Conservation (phyloP, 2,888 invertebrate genomes). For the Adelphocoris suturalis region DNA sequence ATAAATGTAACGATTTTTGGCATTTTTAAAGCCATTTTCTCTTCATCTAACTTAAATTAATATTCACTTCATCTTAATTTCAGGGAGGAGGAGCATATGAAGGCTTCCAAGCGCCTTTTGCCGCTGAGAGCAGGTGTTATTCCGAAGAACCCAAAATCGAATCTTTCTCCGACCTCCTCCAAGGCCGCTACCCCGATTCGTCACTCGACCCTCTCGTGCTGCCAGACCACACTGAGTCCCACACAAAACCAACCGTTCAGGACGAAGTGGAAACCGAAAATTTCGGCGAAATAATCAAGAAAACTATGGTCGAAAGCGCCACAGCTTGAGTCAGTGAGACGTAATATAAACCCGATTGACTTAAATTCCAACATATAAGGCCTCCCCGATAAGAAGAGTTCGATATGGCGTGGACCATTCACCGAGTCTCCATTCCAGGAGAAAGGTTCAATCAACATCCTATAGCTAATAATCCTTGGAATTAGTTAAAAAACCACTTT, state of each 20-base stretch:
- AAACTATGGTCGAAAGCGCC: constrained; percentile 94
- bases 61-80: not conserved
- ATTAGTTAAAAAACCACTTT: not conserved
- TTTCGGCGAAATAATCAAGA: constrained; percentile 94
- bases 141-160: constrained; percentile 78
- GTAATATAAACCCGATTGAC: too few species aligned
- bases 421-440: not conserved
- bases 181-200: constrained; percentile 81
- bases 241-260: not conserved
- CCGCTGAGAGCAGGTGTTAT: constrained; percentile 47
- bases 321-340: constrained; percentile 81
- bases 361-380: too few species aligned
- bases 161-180: constrained; percentile 84
- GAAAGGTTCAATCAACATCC: not conserved
- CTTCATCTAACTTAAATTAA: not conserved
- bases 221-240: not conserved
- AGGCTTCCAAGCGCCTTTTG: constrained; percentile 54
- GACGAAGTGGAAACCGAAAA: constrained; percentile 82
- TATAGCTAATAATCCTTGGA: not conserved
- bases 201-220: constrained; percentile 78
- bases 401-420: too few species aligned
- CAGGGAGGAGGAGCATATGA: constrained; percentile 62
- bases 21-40: too few species aligned
- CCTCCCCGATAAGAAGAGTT: too few species aligned
- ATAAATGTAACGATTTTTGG: too few species aligned